Evolutionary conservation across 2,113 vertebrate genomes (phyloP), one percentile per base, ranked within the genome.

Genomic region (Xenopus tropicalis): DNA sequence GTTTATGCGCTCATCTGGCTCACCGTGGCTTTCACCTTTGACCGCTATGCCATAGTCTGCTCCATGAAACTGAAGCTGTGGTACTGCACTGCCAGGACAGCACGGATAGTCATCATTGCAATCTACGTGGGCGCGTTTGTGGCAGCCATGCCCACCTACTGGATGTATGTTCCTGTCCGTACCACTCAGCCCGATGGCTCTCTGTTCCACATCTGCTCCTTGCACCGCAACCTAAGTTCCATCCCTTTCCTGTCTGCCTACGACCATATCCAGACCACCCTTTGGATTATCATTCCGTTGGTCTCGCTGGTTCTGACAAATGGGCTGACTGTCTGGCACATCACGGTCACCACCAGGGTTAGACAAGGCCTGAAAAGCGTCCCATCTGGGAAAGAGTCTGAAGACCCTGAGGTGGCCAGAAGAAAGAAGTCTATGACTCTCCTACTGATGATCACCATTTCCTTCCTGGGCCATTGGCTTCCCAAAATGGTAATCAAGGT

Each of bases 381-480:
- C 13, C 25, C 42, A 8, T n/a, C 22, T 14, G 78, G 69, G 7
- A 63, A 77, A 20, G 37, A 68, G 3, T 58, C 25, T 0, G 65
- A 70, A 10, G 70, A 77, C 10, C 70, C 65, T 11, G 74, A 79
- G 48, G 24, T 77, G 22, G 59, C 61, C 16, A 54, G 58, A 16
- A 67, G 78, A n/a, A 79, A 43, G 43, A 79, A 68, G 75, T 77
- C 70, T 23, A 63, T 79, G 23, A 73, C 67, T 46, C 71, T 73
- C 22, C 59, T 79, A 0, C 65, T 61, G 3, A 65, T 72, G 21
- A 73, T 79, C 13, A 61, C 78, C 20, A 57, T 68, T 11, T 64
- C 69, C 1, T 77, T 79, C n/a, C 24, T 77, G 4, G 48, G 20
- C 19, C 66, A 77, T 51, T 76, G 72, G 69, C 54, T 77, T n/a